These are phyloP conservation scores for Hipposideros larvatus DNA, from an alignment of 2,797 vertebrate species.

Conservation along the genomic window DNA sequence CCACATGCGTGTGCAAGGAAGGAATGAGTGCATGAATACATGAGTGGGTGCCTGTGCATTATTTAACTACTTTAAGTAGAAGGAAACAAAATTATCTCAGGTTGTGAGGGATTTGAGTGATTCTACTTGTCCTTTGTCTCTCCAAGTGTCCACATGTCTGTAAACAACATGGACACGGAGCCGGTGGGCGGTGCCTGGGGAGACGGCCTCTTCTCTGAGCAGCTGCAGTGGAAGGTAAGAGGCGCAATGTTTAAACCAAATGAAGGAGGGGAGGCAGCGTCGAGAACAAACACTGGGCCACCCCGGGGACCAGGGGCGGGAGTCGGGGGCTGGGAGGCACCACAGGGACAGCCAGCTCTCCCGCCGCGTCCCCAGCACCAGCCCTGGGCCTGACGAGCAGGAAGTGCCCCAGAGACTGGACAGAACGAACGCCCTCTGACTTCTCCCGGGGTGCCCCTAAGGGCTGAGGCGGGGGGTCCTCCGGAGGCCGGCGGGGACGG, in stretches of 20 bases:
- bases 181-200: fast-evolving
- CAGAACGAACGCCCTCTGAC: neutral
- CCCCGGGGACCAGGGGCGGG: neutral
- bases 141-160: fast-evolving
- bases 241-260: neutral
- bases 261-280: neutral
- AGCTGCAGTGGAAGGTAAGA: fast-evolving
- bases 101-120: too few species aligned
- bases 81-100: too few species aligned
- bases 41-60: too few species aligned
- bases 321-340: too few species aligned
- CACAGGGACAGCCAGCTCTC: fast-evolving
- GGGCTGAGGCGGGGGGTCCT: neutral
- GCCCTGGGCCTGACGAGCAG: fast-evolving
- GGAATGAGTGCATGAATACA: too few species aligned
- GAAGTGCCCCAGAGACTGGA: too few species aligned
- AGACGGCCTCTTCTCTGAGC: too few species aligned
- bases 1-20: too few species aligned
- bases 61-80: too few species aligned
- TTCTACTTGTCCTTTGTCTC: neutral
- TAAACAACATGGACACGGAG: too few species aligned
- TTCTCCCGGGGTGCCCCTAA: neutral
- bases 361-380: too few species aligned
- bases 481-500: fast-evolving
- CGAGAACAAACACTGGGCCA: neutral